A percentile compares a stretch with the other conserved stretches of the same genome.
phyloP scores from a whole-genome alignment of 2,797 vertebrate genomes.

The Gallirallus australis region DNA sequence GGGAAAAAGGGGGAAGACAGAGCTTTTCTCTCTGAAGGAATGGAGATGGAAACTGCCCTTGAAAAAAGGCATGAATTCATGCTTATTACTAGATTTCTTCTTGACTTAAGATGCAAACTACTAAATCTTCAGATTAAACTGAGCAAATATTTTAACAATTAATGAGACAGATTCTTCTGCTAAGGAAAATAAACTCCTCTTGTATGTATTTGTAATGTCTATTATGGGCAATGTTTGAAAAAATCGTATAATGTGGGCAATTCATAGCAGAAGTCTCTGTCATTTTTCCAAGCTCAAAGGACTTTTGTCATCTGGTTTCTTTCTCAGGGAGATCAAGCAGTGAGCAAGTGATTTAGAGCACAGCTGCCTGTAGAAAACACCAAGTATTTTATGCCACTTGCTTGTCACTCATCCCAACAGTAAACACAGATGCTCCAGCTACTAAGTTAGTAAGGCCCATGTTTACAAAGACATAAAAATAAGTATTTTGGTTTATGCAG shows the following conservation, averaged over 20 bases:
- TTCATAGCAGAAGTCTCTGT: background rate
- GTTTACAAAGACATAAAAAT: background rate
- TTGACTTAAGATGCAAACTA: background rate
- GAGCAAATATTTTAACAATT: slow-evolving; percentile 5
- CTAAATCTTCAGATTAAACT: background rate
- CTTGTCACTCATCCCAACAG: background rate
- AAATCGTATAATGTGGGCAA: background rate
- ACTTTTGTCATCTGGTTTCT: background rate
- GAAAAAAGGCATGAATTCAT: background rate
- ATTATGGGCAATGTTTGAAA: background rate
- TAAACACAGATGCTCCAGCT: background rate
- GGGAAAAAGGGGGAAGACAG: background rate
- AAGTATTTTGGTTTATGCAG: background rate
- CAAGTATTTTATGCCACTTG: background rate
- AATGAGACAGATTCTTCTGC: background rate
- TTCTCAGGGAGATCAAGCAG: background rate
- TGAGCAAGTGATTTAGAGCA: background rate
- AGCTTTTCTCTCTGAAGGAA: background rate
- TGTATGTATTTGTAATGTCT: background rate
- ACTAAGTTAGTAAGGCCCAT: background rate
- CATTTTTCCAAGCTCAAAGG: background rate
- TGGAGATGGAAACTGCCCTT: background rate
- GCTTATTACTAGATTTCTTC: background rate
- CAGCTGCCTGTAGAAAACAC: background rate
- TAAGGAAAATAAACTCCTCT: background rate